Conservation (phyloP, 1,140 invertebrate genomes). For the Polyergus mexicanus region DNA sequence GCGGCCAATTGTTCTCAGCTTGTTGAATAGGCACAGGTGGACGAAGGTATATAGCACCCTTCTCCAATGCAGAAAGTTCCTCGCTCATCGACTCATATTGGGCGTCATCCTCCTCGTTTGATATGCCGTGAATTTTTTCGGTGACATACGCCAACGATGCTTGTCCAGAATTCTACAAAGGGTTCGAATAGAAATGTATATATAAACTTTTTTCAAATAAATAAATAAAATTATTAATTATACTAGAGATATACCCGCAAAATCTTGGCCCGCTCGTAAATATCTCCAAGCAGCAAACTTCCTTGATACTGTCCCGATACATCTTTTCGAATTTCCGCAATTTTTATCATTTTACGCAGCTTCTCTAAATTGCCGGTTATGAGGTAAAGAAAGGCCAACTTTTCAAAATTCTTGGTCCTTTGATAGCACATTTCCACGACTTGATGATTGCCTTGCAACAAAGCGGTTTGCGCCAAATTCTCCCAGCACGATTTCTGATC, state of each 20-base stretch:
- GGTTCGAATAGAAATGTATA: conserved; percentile 5
- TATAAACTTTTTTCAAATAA: conserved; percentile 2
- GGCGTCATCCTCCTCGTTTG: conserved; percentile 92
- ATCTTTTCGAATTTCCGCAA: conserved; percentile 98
- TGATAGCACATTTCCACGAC: conserved; percentile 99
- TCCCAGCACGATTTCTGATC: conserved; percentile 99
- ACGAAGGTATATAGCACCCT: conserved; percentile 92
- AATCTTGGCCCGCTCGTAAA: conserved; percentile 95
- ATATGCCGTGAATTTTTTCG: conserved; percentile 96
- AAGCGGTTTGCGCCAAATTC: conserved; percentile 96
- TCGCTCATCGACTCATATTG: conserved; percentile 90
- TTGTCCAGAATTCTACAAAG: conserved; percentile 87
- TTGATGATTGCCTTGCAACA: conserved; percentile 98
- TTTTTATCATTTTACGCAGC: conserved; percentile 99
- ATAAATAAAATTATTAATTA: conserved; percentile 25
- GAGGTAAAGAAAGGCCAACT: conserved; percentile 98
- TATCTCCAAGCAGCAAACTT: conserved; percentile 96
- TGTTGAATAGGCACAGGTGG: conserved; percentile 96
- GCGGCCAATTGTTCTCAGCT: conserved; percentile 98
- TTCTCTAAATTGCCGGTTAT: conserved; percentile 99
- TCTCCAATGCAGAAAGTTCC: conserved; percentile 92
- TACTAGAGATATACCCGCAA: conserved; percentile 89
- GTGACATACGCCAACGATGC: conserved; percentile 96
- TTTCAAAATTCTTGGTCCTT: conserved; percentile 99
- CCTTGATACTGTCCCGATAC: conserved; percentile 98